Base-by-base conservation (phyloP, 2,113 vertebrate genomes). In the Nyctibius bracteatus region DNA sequence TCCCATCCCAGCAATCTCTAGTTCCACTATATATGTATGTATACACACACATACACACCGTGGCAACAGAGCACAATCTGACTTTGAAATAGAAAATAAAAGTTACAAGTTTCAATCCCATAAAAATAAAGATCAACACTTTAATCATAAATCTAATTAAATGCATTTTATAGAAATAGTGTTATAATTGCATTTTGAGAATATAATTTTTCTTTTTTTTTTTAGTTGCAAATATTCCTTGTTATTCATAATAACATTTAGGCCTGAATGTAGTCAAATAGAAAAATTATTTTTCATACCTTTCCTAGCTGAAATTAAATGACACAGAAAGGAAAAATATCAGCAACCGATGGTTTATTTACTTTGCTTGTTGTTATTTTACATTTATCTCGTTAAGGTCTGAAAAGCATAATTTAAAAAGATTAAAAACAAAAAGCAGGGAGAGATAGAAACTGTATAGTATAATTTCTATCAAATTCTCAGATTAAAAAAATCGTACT, bases 11-110 rank as follows among this genome's bases (percentile, higher is more conserved):
- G 24, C 23, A 57, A 37, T 35, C 28, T 55, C 44, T 30, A 30
- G 43, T 70, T 65, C 35, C 30, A 5, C 44, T 39, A 9, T 10
- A 41, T 14, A 35, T 24, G 12, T 25, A 5, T 8, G 6, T 14
- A 20, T 37, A 23, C 20, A 55, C 11, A 27, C 7, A 11, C 7
- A 23, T 6, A 17, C 5, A 23, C 24, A 23, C 9, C 1, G 0
- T 11, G 21, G 24, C 21, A 43, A 65, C 18, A 83, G 24, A 51
- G 8, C 37, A 35, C 9, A 54, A 6, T 30, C 57, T 59, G 35
- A 12, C 39, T 70, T 71, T 6, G n/a, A 55, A 51, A 78, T 5
- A n/a, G 14, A 35, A 63, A 55, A 8, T 9, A 47, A 23, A 57
- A 28, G 2, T 12, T 57, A 10, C n/a, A 51, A 33, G 10, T 22